Evolutionary conservation across 2,113 vertebrate genomes (phyloP), one percentile per base, ranked within the genome.

Genomic region (Oreochromis tanganicae): DNA sequence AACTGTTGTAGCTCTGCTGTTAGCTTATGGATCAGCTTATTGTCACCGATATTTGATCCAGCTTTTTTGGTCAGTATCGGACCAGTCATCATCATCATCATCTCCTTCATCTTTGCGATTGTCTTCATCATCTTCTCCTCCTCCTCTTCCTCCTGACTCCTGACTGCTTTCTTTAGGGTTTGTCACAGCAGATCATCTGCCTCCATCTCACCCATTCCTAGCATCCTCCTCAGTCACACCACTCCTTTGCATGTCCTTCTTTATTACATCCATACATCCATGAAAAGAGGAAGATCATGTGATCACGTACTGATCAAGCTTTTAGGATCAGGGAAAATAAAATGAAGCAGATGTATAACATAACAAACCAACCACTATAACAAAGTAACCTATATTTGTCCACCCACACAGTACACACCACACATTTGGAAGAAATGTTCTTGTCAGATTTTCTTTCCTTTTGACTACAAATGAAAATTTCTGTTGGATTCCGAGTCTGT

Each of bases 221-320:
- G 63, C 7, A 14, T 21, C 36, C 36, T 41, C 9, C 9, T 38
- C 61, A n/a, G 32, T 66, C 17, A 36, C 59, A 36, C 17, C 32
- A 36, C 32, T 11, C 61, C 61, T 36, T 36, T 66, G 32, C 17
- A 66, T 66, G 61, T 66, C 32, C 4, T 0, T 17, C 61, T 66
- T n/a, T 38, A 66, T 36, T 66, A 66, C 61, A 66, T 3, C 63
- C 63, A 66, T 66, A n/a, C 17, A 5, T 38, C 61, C 61, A 38
- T 38, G 61, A 68, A 8, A 68, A 68, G 34, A 38, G 0, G 0
- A 21, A 0, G 19, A 21, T 21, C 3, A 3, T 68, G 6, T 68
- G 61, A 68, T 68, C 61, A 68, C 1, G 3, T 50, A 19, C 46
- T 19, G 46, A 12, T 78, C 2, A 19, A n/a, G 46, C 0, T 78